Evolutionary conservation across 1,140 invertebrate species (phyloP).

Genomic region (Pectinophora gossypiella): DNA sequence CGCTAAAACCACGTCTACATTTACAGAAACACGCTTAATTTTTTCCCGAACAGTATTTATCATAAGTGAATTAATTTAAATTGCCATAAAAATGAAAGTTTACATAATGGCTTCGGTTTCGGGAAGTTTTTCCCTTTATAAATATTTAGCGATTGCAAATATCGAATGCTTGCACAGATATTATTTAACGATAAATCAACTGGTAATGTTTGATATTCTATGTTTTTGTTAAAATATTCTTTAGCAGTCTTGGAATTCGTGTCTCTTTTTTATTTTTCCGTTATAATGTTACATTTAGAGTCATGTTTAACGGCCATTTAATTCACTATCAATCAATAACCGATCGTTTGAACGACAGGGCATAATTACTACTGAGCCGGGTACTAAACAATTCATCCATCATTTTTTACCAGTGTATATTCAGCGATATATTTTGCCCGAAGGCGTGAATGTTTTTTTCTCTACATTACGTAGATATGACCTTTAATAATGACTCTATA

Average conservation of each 20-base stretch:
- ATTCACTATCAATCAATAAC: not conserved
- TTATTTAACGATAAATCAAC: constrained; percentile 7
- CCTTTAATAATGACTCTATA: not conserved
- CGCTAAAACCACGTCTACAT: constrained; percentile 46
- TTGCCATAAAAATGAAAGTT: constrained; percentile 62
- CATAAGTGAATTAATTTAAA: constrained; percentile 72
- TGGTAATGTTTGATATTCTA: not conserved
- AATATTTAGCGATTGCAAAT: constrained; percentile 32
- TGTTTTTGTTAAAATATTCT: not conserved
- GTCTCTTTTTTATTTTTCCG: not conserved
- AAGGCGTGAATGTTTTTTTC: not conserved
- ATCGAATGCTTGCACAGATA: constrained; percentile 15
- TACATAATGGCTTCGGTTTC: constrained; percentile 50
- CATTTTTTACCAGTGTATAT: too few species aligned
- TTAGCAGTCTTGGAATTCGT: not conserved
- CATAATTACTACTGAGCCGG: too few species aligned
- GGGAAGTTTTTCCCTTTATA: constrained; percentile 31
- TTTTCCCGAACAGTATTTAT: constrained; percentile 52
- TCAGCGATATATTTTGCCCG: too few species aligned
- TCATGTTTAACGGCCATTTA: not conserved
- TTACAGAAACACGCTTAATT: constrained; percentile 53
- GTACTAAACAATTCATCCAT: too few species aligned
- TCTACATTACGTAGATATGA: not conserved
- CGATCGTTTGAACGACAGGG: too few species aligned
- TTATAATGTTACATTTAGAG: not conserved